Evolutionary conservation across 2,797 vertebrate genomes (phyloP).

Genomic region (Megalops cyprinoides): DNA sequence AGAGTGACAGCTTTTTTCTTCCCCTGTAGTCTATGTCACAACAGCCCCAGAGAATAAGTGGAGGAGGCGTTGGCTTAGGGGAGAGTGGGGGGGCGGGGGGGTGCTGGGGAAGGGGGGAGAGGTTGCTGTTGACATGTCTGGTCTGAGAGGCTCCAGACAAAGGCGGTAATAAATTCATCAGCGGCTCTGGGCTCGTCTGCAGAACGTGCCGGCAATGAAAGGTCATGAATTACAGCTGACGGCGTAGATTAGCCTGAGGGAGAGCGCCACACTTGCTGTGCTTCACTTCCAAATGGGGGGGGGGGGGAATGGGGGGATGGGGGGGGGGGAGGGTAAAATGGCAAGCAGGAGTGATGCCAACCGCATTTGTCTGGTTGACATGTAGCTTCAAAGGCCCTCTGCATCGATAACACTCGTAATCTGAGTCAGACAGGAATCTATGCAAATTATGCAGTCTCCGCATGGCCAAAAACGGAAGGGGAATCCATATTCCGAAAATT

Average conservation of each 20-base stretch:
- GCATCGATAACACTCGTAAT: neutral
- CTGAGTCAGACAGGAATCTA: neutral
- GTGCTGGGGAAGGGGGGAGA: neutral
- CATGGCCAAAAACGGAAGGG: neutral
- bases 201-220: neutral
- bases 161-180: slow-evolving; percentile 52
- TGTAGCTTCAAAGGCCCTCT: neutral
- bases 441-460: neutral
- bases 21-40: neutral
- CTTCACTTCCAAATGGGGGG: neutral
- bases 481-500: neutral
- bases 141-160: slow-evolving; percentile 36
- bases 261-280: neutral
- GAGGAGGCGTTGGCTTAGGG: neutral
- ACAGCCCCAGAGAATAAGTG: neutral
- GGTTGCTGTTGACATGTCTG: neutral
- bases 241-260: no score
- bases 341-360: neutral
- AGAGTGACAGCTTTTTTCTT: neutral
- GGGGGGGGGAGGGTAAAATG: neutral
- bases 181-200: slow-evolving; percentile 41
- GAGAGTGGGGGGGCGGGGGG: neutral
- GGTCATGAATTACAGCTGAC: neutral
- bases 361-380: slow-evolving; percentile 10
- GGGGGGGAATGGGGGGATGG: neutral